phyloP scores from a whole-genome alignment of 1,140 invertebrate species.

The Lethocerus indicus region DNA sequence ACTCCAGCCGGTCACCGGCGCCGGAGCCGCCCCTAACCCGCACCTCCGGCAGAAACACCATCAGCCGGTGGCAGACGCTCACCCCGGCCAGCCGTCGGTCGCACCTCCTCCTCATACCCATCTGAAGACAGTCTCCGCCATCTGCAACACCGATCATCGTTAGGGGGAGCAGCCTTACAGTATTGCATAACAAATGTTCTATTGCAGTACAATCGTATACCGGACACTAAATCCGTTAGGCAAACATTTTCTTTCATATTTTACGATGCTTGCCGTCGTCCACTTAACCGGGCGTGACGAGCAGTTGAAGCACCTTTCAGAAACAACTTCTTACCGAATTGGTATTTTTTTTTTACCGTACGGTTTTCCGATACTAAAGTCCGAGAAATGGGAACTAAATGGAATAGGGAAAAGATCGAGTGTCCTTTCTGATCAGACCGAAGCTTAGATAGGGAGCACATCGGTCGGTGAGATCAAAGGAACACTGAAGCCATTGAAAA shows the following conservation, averaged over 20 bases:
- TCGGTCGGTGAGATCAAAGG: too few species aligned
- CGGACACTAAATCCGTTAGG: background rate
- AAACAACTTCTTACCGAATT: too few species aligned
- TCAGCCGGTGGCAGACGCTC: background rate
- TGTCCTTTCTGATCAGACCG: too few species aligned
- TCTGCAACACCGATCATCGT: constrained; percentile 5
- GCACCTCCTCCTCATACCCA: constrained; percentile 4
- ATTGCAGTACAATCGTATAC: background rate
- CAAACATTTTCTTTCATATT: background rate
- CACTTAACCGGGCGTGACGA: background rate
- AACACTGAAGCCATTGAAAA: too few species aligned
- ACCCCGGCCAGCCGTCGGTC: background rate
- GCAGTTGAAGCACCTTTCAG: background rate
- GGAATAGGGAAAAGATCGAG: too few species aligned
- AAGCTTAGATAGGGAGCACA: too few species aligned
- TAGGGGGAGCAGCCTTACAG: background rate
- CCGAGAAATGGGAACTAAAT: too few species aligned
- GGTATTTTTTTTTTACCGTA: too few species aligned
- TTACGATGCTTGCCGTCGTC: background rate
- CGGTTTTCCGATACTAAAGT: too few species aligned
- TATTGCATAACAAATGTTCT: background rate
- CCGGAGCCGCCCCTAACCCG: constrained; percentile 21
- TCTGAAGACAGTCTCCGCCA: constrained; percentile 8
- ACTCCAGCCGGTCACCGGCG: constrained; percentile 21
- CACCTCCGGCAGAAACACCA: constrained; percentile 10